Percentiles rank a stretch among this genome's conserved stretches.
These are phyloP conservation scores for Anthophora plumipes DNA, from an alignment of 2,888 invertebrate species.

Conservation along the genomic window DNA sequence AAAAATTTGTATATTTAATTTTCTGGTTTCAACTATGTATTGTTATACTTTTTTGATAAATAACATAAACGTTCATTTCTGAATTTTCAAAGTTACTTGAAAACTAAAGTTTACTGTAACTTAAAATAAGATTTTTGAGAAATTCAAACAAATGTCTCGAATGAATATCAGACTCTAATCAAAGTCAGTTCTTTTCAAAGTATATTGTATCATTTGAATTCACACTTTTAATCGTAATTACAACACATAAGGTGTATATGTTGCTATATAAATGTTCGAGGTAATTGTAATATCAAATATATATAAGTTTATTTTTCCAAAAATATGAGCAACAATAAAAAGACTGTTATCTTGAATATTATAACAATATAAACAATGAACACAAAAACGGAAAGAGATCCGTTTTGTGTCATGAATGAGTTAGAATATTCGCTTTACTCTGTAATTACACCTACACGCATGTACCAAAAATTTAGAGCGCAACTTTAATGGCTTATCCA, in stretches of 20 bases:
- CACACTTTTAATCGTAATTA: neutral
- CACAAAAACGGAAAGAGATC: conserved; percentile 7
- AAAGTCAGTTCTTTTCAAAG: neutral
- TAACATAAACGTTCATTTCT: neutral
- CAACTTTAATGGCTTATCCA: conserved; percentile 16
- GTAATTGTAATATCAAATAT: conserved; percentile 20
- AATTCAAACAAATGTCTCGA: neutral
- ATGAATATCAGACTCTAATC: neutral
- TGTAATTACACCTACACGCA: conserved; percentile 4
- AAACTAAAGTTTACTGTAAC: neutral
- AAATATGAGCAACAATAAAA: conserved; percentile 30
- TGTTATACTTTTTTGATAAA: neutral
- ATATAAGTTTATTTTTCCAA: conserved; percentile 16
- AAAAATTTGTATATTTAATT: neutral
- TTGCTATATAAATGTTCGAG: conserved; percentile 1
- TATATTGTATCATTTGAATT: conserved; percentile 5
- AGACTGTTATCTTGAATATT: conserved; percentile 3
- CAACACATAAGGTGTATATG: conserved; percentile 4
- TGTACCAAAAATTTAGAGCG: conserved; percentile 13
- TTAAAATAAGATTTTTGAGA: neutral
- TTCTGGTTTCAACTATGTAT: neutral
- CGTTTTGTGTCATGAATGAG: conserved; percentile 5
- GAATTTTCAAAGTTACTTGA: neutral
- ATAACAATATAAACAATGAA: conserved; percentile 23
- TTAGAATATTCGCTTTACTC: conserved; percentile 45